These are phyloP conservation scores for Galerucella pusilla DNA, from an alignment of 2,888 invertebrate genomes.

Conservation along the genomic window DNA sequence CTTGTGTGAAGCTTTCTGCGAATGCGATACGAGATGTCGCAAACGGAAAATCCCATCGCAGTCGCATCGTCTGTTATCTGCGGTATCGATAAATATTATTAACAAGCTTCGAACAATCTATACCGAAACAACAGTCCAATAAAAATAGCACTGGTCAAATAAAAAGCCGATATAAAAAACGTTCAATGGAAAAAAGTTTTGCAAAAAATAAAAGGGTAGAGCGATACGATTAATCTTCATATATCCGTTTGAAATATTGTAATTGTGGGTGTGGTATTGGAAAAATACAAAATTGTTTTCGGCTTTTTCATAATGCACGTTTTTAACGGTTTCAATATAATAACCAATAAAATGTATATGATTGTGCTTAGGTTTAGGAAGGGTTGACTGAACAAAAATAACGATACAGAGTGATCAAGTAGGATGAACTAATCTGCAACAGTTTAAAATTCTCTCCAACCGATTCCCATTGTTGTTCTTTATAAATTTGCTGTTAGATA, in stretches of 20 bases:
- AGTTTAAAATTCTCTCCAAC: no score
- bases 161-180: not conserved
- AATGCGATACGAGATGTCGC: no score
- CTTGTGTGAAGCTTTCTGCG: no score
- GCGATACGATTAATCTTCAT: constrained; percentile 5
- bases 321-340: not conserved
- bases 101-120: not conserved
- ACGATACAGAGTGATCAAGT: no score
- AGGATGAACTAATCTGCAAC: no score
- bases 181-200: not conserved
- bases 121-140: not conserved
- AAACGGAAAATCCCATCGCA: no score
- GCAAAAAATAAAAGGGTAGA: constrained; percentile 2
- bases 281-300: not conserved
- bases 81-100: not conserved
- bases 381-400: no score
- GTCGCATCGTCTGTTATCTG: not conserved
- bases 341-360: not conserved
- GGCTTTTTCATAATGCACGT: not conserved
- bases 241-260: constrained; percentile 5
- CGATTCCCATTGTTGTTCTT: no score
- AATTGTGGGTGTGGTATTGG: not conserved
- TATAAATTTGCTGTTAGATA: not conserved
- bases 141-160: not conserved
- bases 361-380: no score